Evolutionary conservation across 2,797 vertebrate species (phyloP).

Genomic region (Pseudopleuronectes americanus): DNA sequence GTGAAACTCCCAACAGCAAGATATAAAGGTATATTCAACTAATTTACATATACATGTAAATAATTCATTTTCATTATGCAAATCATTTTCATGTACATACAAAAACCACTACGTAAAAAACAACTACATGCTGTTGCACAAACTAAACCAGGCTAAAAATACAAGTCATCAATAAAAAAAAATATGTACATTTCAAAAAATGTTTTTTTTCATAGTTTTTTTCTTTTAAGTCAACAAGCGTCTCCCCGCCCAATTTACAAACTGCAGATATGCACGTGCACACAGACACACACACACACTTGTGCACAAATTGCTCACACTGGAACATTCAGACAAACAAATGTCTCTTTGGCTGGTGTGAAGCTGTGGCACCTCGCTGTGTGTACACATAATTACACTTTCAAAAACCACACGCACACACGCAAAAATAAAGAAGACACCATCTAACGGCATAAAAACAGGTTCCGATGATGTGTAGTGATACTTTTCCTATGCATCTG

Average conservation of each 20-base stretch:
- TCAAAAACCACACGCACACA: constrained; percentile 47
- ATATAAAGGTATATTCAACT: constrained; percentile 75
- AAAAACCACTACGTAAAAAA: constrained; percentile 81
- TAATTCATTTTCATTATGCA: constrained; percentile 67
- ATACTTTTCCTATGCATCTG: constrained; percentile 77
- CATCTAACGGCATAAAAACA: constrained; percentile 69
- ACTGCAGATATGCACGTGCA: constrained; percentile 63
- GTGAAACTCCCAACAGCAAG: constrained; percentile 64
- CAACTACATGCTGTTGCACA: constrained; percentile 81
- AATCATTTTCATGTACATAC: constrained; percentile 78
- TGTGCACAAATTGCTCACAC: constrained; percentile 71
- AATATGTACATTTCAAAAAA: constrained; percentile 82
- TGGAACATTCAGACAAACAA: constrained; percentile 81
- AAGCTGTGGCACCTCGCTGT: constrained; percentile 79
- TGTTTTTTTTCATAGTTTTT: constrained; percentile 6
- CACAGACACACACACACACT: constrained; percentile 56
- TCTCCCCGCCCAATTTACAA: constrained; percentile 64
- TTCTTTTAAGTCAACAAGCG: constrained; percentile 45
- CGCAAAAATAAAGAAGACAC: constrained; percentile 56
- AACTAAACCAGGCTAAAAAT: constrained; percentile 80
- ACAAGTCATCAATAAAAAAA: constrained; percentile 62
- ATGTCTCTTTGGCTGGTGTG: constrained; percentile 93
- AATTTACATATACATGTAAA: constrained; percentile 79
- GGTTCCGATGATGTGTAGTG: constrained; percentile 64
- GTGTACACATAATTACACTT: constrained; percentile 65